These are phyloP conservation scores for Pelusios castaneus DNA, from an alignment of 2,113 vertebrate species.

Conservation along the genomic window DNA sequence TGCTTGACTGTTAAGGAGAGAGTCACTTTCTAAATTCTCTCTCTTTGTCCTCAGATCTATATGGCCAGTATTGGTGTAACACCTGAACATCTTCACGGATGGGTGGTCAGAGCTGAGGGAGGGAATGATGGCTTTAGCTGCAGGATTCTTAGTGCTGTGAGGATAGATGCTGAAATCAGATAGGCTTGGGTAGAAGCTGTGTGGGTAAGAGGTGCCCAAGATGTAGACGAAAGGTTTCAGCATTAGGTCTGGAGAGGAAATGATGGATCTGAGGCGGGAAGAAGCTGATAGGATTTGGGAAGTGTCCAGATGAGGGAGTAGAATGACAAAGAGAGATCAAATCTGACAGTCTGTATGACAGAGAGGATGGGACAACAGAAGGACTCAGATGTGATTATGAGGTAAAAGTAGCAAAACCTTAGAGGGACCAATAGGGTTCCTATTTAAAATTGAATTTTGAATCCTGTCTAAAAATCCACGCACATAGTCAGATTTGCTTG, in stretches of 20 bases:
- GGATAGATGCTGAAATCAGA: neutral
- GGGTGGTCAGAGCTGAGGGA: accelerated
- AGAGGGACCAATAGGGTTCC: neutral
- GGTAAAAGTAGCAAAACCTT: neutral
- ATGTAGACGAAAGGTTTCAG: neutral
- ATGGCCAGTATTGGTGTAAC: no score
- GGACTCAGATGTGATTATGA: slow-evolving; percentile 17
- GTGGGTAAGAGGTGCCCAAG: neutral
- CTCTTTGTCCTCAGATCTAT: neutral
- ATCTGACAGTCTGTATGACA: neutral
- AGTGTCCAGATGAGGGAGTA: accelerated
- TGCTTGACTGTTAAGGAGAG: neutral
- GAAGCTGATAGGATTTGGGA: neutral
- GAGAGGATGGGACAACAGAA: neutral
- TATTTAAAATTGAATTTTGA: neutral
- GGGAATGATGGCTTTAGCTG: neutral
- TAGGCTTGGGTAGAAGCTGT: neutral
- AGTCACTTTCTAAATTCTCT: neutral
- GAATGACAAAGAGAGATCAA: neutral
- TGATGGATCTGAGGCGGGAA: neutral
- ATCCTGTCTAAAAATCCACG: neutral
- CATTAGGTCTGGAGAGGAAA: neutral
- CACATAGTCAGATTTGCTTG: neutral
- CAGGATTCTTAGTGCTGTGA: neutral
- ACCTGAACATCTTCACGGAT: neutral